A percentile compares a stretch with the other conserved stretches of the same genome.
phyloP scores from a whole-genome alignment of 2,797 vertebrate genomes.

The Petrocephalus schoutedeni region DNA sequence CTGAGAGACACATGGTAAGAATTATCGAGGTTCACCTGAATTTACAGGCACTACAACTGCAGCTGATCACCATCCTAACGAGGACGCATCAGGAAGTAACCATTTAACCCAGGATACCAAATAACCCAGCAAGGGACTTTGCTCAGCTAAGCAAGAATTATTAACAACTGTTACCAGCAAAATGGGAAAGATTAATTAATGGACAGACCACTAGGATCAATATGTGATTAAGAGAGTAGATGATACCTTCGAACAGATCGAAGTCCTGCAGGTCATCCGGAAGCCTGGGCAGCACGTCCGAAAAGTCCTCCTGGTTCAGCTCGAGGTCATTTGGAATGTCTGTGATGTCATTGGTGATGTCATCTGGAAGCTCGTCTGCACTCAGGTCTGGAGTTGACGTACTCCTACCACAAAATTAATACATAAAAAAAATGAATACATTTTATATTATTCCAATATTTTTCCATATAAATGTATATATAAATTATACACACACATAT shows the following conservation, averaged over 20 bases:
- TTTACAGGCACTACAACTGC: not conserved
- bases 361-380: constrained; percentile 93
- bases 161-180: not conserved
- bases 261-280: constrained; percentile 97
- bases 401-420: constrained; percentile 59
- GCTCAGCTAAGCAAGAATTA: not conserved
- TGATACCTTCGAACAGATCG: constrained; percentile 96
- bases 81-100: not conserved
- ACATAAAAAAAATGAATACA: not conserved
- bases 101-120: not conserved
- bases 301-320: constrained; percentile 97
- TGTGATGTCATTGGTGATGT: constrained; percentile 96
- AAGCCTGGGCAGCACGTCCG: constrained; percentile 89
- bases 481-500: not conserved
- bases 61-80: not conserved
- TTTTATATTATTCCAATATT: too few species aligned
- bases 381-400: constrained; percentile 95
- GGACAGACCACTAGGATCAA: not conserved
- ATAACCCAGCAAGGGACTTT: not conserved
- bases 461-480: not conserved
- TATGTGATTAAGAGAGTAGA: not conserved
- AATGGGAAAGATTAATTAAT: not conserved
- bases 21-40: not conserved
- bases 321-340: constrained; percentile 99
- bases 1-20: constrained; percentile 48